phyloP scores from a whole-genome alignment of 2,888 invertebrate genomes.

The Zhuqinia jingwanae region DNA sequence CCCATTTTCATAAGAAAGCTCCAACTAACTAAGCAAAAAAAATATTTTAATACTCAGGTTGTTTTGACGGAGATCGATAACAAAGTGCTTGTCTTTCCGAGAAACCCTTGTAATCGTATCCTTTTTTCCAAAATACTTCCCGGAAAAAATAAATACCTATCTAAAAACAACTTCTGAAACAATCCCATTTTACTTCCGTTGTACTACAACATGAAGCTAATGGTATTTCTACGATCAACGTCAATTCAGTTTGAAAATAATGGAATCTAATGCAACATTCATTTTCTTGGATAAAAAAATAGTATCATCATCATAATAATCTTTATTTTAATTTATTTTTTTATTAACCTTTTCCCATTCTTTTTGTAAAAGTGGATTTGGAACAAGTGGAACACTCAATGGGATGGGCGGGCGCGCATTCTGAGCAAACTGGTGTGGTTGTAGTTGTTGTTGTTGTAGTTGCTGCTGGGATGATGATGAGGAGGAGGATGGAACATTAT shows the following conservation, averaged over 20 bases:
- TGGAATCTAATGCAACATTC: conserved; percentile 18
- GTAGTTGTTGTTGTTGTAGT: conserved; percentile 52
- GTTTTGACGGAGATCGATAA: conserved; percentile 54
- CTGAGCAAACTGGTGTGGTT: too few species aligned
- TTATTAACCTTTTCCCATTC: conserved; percentile 64
- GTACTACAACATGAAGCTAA: not conserved
- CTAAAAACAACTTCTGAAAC: conserved; percentile 6
- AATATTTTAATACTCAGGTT: conserved; percentile 48
- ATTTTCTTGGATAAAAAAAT: not conserved
- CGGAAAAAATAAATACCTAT: too few species aligned
- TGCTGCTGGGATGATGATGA: conserved; percentile 39
- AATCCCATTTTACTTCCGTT: not conserved
- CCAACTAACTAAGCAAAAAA: conserved; percentile 45
- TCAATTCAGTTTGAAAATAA: conserved; percentile 8
- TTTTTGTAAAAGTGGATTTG: conserved; percentile 58
- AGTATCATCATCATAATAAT: conserved; percentile 2
- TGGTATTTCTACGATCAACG: not conserved
- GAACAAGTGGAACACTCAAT: conserved; percentile 51
- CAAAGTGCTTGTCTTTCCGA: not conserved
- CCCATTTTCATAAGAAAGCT: conserved; percentile 35
- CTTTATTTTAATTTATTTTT: conserved; percentile 12
- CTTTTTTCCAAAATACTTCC: not conserved
- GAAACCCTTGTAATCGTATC: not conserved
- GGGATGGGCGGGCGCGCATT: conserved; percentile 59
- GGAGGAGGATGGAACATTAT: conserved; percentile 45